Evolutionary conservation across 2,888 invertebrate genomes (phyloP), one percentile per base, ranked within the genome.

Genomic region (Auanema freiburgensis): DNA sequence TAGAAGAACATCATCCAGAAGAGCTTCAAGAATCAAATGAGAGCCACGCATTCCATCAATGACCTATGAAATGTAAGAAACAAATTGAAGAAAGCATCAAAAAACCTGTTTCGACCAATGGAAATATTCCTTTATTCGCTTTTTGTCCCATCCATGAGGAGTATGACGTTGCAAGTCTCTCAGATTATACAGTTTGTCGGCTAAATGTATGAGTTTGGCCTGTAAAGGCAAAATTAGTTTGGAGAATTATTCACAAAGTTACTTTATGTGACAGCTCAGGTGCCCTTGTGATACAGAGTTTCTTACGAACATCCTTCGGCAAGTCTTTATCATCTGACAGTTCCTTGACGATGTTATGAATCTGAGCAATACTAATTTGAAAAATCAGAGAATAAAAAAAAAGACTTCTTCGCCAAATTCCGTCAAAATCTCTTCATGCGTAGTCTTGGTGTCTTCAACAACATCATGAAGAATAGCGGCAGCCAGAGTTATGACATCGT

Each of bases 391-490:
- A 52, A 52, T 2, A 8, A 52, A 52, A 21, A 24, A n/a, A 33
- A 33, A 21, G 16, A 76, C 79, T 53, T 79, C 79, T 21, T 62
- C 46, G n/a, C 83, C 83, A 52, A 83, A 83, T 21, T 68, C 89
- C 5, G 84, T 85, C 1, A 90, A 89, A 68, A 90, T 86, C 55
- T 78, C 76, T 18, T 82, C 83, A 44, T 74, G 53, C 0, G 89
- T 89, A 0, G 91, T 89, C 55, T 90, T 88, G 0, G 92, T 92
- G 80, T 92, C 92, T 85, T 92, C 92, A 1, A 92, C 90, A 0
- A 91, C 91, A 80, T 92, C 92, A 83, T 92, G 92, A 1, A 92
- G 86, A 11, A 91, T 76, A 0, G 91, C 91, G 8, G 91, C 90
- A 84, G 90, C 87, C 4, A 90, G 84, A 1, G 75, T 77, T 14